Evolutionary conservation across 2,888 invertebrate genomes (phyloP).

Genomic region (Phengaris alcon): DNA sequence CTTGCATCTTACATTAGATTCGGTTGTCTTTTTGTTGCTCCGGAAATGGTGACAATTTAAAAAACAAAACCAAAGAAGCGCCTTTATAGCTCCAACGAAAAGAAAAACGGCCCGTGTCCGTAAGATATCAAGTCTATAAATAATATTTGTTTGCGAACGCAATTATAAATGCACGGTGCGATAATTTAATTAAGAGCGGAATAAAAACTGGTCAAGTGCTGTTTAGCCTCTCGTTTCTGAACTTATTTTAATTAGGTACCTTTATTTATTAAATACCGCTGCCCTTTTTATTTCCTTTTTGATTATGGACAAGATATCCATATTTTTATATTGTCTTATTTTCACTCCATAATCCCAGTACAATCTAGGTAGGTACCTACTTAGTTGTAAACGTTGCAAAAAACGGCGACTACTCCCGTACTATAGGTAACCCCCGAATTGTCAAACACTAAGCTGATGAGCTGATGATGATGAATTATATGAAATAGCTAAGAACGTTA

Average conservation of each 20-base stretch:
- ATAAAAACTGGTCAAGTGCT: slow-evolving; percentile 21
- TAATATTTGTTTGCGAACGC: slow-evolving; percentile 8
- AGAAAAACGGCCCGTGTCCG: neutral
- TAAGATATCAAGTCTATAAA: slow-evolving; percentile 15
- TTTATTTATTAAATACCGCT: neutral
- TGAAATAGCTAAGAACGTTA: too few relatives aligned
- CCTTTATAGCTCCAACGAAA: too few relatives aligned
- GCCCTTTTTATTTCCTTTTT: neutral
- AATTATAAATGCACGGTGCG: slow-evolving; percentile 17
- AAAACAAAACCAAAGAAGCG: too few relatives aligned
- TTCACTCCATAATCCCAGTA: neutral
- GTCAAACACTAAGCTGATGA: too few relatives aligned
- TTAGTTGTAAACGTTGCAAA: neutral
- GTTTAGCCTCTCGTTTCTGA: slow-evolving; percentile 6
- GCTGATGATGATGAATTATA: too few relatives aligned
- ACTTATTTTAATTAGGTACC: neutral
- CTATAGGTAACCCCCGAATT: too few relatives aligned
- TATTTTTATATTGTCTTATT: too few relatives aligned
- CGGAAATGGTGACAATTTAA: too few relatives aligned
- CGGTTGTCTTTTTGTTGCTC: too few relatives aligned
- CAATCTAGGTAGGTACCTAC: neutral
- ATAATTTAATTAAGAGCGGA: slow-evolving; percentile 4
- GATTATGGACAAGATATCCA: neutral
- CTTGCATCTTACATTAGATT: too few relatives aligned
- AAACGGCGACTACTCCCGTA: too few relatives aligned